Evolutionary conservation across 2,113 vertebrate genomes (phyloP), one percentile per base, ranked within the genome.

Genomic region (Oreotragus oreotragus): DNA sequence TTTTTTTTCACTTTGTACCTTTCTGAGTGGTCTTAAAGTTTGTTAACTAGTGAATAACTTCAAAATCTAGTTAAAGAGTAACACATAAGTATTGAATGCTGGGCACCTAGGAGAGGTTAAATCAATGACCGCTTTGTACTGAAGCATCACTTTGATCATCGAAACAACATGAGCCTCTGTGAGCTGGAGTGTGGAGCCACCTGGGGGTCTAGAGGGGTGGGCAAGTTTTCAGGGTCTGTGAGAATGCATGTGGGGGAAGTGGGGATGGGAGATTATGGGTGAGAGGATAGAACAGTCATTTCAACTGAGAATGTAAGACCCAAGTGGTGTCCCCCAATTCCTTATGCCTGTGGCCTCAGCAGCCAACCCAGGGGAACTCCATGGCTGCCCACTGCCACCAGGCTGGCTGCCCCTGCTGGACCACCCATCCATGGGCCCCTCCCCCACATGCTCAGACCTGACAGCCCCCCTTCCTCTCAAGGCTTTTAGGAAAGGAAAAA

Each of bases 1-100:
- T 95, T 47, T 96, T 47, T 96, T 95, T 90, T 45, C 70, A 66
- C 91, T 92, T 45, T 55, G 4, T 64, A 55, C 53, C 86, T 87
- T 93, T 84, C 57, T 84, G 19, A 57, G 16, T 45, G 30, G 45
- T 57, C 76, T 76, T n/a, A 27, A 23, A 11, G 27, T 79, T 85
- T 64, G 47, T 39, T 16, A 60, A 62, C 16, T 17, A 55, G 36
- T 30, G 2, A 39, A n/a, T 47, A 12, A 8, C 66, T 84, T 66
- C 14, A 21, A 76, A 84, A 39, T 43, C 28, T 23, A 60, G 16
- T 84, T 90, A 53, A 53, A 81, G 43, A 27, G 12, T n/a, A 49
- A 30, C 30, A 45, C 13, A 30, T 5, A 49, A n/a, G 30, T 10
- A 19, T 9, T 43, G 10, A 8, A 23, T 25, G 0, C 45, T 36